These are phyloP conservation scores for Hypena proboscidalis DNA, from an alignment of 2,888 invertebrate species.

Conservation along the genomic window DNA sequence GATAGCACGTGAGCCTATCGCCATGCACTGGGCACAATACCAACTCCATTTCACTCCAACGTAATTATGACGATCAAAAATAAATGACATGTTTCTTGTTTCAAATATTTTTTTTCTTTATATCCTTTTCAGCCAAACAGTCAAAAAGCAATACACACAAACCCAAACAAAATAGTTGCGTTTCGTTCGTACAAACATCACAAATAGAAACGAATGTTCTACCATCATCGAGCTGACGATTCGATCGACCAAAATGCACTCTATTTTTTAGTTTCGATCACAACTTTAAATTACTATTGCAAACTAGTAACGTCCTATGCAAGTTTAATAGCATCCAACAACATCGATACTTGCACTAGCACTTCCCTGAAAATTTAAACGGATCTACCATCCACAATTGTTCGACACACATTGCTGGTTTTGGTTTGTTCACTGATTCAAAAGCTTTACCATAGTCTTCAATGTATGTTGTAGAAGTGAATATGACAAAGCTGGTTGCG, in stretches of 20 bases:
- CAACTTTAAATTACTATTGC: conserved; percentile 75
- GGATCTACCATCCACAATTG: neutral
- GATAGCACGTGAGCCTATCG: too few species aligned
- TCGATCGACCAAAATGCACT: conserved; percentile 41
- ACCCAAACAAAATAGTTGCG: conserved; percentile 15
- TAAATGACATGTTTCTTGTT: neutral
- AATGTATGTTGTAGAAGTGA: neutral
- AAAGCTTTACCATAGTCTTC: neutral
- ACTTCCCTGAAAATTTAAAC: neutral
- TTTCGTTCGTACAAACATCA: conserved; percentile 8
- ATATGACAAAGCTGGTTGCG: neutral
- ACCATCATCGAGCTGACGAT: conserved; percentile 27
- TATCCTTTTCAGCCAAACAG: neutral
- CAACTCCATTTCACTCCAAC: too few species aligned
- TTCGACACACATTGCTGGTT: conserved; percentile 7
- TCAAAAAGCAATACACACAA: conserved; percentile 4
- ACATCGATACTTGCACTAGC: conserved; percentile 36
- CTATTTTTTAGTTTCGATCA: conserved; percentile 60
- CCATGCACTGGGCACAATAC: too few species aligned
- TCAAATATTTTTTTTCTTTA: too few species aligned
- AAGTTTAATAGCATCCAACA: conserved; percentile 62
- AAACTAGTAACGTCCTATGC: conserved; percentile 58
- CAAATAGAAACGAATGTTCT: conserved; percentile 5
- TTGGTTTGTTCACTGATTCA: neutral
- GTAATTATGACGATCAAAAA: too few species aligned